Base-by-base conservation (phyloP, 2,888 invertebrate genomes). In the Lycophotia porphyrea region DNA sequence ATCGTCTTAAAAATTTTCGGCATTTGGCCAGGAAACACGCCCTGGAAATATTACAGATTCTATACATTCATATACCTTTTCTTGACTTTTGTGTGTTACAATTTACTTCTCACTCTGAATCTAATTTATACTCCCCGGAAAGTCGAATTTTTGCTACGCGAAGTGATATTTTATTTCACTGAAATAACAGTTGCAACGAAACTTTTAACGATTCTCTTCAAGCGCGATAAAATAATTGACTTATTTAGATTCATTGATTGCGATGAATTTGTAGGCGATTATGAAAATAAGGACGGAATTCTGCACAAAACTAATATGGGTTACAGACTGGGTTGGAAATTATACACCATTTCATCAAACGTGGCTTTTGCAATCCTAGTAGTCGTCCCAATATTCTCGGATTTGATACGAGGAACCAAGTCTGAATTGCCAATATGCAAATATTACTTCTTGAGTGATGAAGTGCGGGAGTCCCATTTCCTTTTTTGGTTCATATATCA, bases 381-480 rank as follows among this genome's bases (percentile, higher is more conserved):
- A 8, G 65, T 94, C 21, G 74, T 91, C 13, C 93, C 94, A 3
- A 74, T 93, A 77, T 44, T 93, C 8, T 34, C 87, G 5, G 80
- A 91, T 85, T 85, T 92, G 0, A 78, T 94, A 73, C 89, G 90
- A 47, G 86, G 87, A 31, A 88, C 88, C 5, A 80, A 88, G 21
- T 68, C 92, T 34, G 90, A 92, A 66, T 87, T 95, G 71, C 95
- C 95, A 3, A 88, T 95, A 80, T 94, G 93, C 82, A 92, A 92
- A 84, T 96, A 94, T 86, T 94, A 93, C 85, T 96, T 96, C 82
- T 87, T 96, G 71, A 90, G 86, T 36, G 91, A 93, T 21, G 90
- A 93, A 65, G 39, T 87, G 7, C 87, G 93, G 36, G 79, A 90
- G 8, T 84, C 87, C 4, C 93, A 93, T 88, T 95, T 93, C 78